Evolutionary conservation across 2,888 invertebrate genomes (phyloP).

Genomic region (Rhogogaster chlorosoma): DNA sequence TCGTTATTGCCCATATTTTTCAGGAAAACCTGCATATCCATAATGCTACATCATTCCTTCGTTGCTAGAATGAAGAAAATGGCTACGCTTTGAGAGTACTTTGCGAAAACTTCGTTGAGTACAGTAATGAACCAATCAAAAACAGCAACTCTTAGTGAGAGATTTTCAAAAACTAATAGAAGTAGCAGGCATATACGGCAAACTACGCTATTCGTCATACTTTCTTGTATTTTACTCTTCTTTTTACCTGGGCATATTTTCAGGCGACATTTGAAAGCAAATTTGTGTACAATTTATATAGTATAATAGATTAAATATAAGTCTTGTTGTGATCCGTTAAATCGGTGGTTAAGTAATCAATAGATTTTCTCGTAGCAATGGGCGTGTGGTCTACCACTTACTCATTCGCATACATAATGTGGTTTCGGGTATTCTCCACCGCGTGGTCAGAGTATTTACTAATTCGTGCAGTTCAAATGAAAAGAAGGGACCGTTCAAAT

Average conservation of each 20-base stretch:
- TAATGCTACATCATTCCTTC: neutral
- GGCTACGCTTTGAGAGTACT: neutral
- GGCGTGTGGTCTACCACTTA: conserved; percentile 3
- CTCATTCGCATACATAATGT: conserved; percentile 31
- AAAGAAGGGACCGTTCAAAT: conserved; percentile 22
- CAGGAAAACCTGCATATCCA: neutral
- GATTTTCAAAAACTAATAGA: neutral
- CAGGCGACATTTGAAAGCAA: neutral
- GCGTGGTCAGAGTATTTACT: conserved; percentile 18
- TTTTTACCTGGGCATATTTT: neutral
- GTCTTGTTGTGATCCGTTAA: conserved; percentile 5
- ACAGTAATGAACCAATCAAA: neutral
- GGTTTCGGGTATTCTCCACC: conserved; percentile 9
- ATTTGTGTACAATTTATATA: neutral
- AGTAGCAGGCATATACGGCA: neutral
- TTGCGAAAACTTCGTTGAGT: neutral
- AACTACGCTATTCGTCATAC: neutral
- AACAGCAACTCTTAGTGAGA: neutral
- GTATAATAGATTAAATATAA: neutral
- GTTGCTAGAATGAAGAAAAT: neutral
- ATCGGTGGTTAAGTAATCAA: conserved; percentile 18
- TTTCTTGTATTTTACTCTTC: neutral
- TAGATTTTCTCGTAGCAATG: neutral
- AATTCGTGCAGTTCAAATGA: conserved; percentile 31
- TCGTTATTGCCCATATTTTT: neutral